These are phyloP conservation scores for Ips typographus DNA, from an alignment of 1,140 invertebrate species.

Conservation along the genomic window DNA sequence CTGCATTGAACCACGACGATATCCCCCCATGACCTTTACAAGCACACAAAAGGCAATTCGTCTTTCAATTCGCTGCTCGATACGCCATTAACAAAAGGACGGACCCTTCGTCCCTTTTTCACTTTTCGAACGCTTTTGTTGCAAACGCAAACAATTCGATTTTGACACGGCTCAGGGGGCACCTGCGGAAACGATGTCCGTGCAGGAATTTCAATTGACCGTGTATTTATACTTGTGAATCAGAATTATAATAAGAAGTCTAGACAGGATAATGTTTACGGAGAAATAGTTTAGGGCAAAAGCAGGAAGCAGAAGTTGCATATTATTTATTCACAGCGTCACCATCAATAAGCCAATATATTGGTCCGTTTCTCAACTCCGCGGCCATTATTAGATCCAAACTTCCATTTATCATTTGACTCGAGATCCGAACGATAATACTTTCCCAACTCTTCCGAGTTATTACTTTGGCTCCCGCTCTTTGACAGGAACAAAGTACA, in stretches of 20 bases:
- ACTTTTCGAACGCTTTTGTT: conserved; percentile 6
- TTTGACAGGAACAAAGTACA: conserved; percentile 21
- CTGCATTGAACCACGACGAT: neutral
- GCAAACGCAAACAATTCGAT: conserved; percentile 2
- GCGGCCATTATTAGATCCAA: conserved; percentile 18
- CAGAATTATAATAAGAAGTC: too few species aligned
- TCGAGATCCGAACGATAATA: conserved; percentile 6
- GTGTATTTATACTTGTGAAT: too few species aligned
- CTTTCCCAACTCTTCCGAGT: conserved; percentile 21
- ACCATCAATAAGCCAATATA: conserved; percentile 4
- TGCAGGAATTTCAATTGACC: neutral
- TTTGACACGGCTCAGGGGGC: conserved; percentile 3
- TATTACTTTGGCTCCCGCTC: conserved; percentile 15
- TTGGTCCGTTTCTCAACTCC: neutral
- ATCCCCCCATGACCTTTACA: neutral
- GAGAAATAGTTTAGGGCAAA: neutral
- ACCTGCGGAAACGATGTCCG: neutral
- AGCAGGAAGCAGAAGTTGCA: neutral
- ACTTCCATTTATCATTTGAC: conserved; percentile 16
- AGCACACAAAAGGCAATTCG: neutral
- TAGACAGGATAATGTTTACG: too few species aligned
- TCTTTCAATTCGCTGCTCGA: conserved; percentile 5
- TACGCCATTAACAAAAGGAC: conserved; percentile 1
- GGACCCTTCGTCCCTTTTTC: conserved; percentile 1
- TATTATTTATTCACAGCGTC: neutral